phyloP scores from a whole-genome alignment of 2,113 vertebrate species.

The Tautogolabrus adspersus region DNA sequence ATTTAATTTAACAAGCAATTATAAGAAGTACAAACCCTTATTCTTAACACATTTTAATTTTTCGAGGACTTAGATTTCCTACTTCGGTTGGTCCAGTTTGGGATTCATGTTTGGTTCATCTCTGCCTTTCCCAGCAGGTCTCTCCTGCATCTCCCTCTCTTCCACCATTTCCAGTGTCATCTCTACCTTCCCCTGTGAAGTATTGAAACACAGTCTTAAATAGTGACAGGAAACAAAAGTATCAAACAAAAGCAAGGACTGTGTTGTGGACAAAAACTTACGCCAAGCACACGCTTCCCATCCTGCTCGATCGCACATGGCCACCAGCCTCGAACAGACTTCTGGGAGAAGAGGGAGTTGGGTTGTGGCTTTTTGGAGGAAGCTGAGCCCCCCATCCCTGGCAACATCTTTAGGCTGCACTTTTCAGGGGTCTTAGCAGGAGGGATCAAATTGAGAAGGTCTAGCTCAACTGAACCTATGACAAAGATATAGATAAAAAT shows the following conservation, averaged over 20 bases:
- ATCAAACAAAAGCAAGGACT: background rate
- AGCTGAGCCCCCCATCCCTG: constrained; percentile 58
- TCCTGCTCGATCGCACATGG: constrained; percentile 90
- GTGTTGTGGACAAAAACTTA: constrained; percentile 74
- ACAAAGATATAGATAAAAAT: constrained; percentile 16
- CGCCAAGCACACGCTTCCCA: constrained; percentile 88
- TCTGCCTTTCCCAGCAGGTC: constrained; percentile 95
- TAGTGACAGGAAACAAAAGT: background rate
- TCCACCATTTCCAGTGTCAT: constrained; percentile 96
- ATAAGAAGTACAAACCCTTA: background rate
- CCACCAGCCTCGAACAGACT: constrained; percentile 97
- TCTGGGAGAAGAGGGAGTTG: constrained; percentile 94
- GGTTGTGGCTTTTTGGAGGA: constrained; percentile 72
- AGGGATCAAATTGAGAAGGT: constrained; percentile 88
- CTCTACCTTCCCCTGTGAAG: constrained; percentile 94
- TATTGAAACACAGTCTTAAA: constrained; percentile 40
- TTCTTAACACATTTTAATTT: background rate
- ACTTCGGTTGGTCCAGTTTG: constrained; percentile 94
- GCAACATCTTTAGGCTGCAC: constrained; percentile 91
- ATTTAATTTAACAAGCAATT: background rate
- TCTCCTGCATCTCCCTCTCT: constrained; percentile 93
- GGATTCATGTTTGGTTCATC: constrained; percentile 99
- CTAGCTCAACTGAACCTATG: constrained; percentile 86
- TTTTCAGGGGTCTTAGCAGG: constrained; percentile 92
- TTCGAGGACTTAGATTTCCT: constrained; percentile 58